Base-by-base conservation (phyloP, 1,140 invertebrate species). In the Hycleus cichorii region DNA sequence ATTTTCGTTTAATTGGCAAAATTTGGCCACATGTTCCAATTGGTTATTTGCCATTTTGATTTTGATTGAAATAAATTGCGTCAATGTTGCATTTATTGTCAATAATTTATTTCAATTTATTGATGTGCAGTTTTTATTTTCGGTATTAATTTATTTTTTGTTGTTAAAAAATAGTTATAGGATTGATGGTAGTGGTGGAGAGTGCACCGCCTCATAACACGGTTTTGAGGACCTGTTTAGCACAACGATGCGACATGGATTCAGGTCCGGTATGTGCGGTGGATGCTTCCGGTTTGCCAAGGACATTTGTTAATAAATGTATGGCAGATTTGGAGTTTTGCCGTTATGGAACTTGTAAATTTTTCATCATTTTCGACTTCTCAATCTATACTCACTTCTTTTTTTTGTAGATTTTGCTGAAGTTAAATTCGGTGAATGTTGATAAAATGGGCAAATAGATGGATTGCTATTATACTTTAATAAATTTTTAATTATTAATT, bases 251-350 rank as follows among this genome's bases (percentile, higher is more conserved):
- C 27, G 65, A 76, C 4, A 68, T 76, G 0, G 71, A 76, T 4
- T 70, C 72, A 0, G 78, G 77, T 0, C 78, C 79, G 1, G 75
- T 80, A 0, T 80, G 79, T 60, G 78, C 75, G 0, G 77, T 80
- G 32, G 77, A 79, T 62, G 78, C 74, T 0, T 66, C 75, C 0
- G 78, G 78, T 11, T 72, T 76, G 0, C 76, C 76, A 8, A 58
- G 72, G 52, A 79, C 77, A 1, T 80, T 80, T 59, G 75, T 75
- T n/a, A 78, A 76, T 7, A 55, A 77, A 7, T 80, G 78, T 52
- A 76, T 78, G 58, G 69, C 79, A 3, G 76, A 77, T 47, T 70
- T 77, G 12, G 76, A 72, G 1, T 78, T 75, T 18, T 80, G 78
- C 66, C 74, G 74, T 47, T 75, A 77, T 49, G 78, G 77, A 57